Evolutionary conservation across 1,140 invertebrate species (phyloP), one percentile per base, ranked within the genome.

Genomic region (Dendrolimus punctatus): DNA sequence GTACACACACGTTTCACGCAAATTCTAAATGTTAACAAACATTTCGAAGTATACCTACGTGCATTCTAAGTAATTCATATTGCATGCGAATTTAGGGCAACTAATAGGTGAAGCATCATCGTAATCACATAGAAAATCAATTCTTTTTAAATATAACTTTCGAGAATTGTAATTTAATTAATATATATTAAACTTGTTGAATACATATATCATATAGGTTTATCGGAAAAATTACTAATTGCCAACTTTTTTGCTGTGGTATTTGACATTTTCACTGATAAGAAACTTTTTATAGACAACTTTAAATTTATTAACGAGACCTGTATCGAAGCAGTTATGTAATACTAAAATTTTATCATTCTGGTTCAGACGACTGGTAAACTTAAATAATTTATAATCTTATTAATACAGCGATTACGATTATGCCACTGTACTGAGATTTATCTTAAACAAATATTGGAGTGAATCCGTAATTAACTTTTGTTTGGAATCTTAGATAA

Each of bases 361-460:
- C 43, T 45, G n/a, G 8, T 45, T n/a, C 43, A 45, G 43, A n/a
- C 8, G n/a, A 9, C 5, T 45, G 23, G n/a, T 45, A 9, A n/a
- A n/a, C n/a, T 9, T 45, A 37, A 41, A 49, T 46, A 53, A 58
- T 54, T 58, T 51, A 64, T 66, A 60, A 68, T 66, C 62, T 70
- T 66, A 72, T 72, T 68, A 73, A 60, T 68, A 67, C 68, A 66
- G 64, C 68, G 68, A 73, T 74, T 76, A 77, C 71, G 63, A 43
- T 67, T 66, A 56, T 65, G 71, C 75, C 58, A 69, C 68, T 62
- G 71, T 66, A 56, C 60, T 61, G 65, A 64, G 67, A 73, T 71
- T 83, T 80, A 82, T 84, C 80, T 79, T 57, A 40, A 49, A 62
- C 60, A 80, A 82, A 85, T 80, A 85, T 82, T 82, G 68, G 67